Evolutionary conservation across 2,113 vertebrate genomes (phyloP).

Genomic region (Pionites leucogaster): DNA sequence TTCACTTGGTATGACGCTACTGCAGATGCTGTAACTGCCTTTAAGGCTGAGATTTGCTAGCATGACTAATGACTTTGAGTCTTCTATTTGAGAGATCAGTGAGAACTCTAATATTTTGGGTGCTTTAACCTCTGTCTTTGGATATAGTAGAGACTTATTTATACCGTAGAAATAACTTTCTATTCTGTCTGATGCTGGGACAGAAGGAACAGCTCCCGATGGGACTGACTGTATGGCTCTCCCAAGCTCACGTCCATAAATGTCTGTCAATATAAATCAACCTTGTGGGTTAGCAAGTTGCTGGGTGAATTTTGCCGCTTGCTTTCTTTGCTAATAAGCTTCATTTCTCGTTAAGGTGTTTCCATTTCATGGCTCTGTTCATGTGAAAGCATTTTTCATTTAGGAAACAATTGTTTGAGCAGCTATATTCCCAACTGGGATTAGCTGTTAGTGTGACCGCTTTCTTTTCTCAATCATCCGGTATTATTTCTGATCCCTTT

Average conservation of each 20-base stretch:
- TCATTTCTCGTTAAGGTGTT: slow-evolving; percentile 17
- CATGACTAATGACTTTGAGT: slow-evolving; percentile 16
- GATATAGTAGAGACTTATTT: neutral
- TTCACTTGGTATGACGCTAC: neutral
- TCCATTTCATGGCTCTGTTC: neutral
- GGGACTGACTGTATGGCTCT: neutral
- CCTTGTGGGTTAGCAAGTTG: neutral
- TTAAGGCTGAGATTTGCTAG: slow-evolving; percentile 11
- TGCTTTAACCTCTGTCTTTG: neutral
- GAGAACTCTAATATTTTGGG: neutral
- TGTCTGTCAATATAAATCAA: neutral
- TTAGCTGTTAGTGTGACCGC: neutral
- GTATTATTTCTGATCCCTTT: slow-evolving; percentile 33
- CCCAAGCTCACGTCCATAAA: neutral
- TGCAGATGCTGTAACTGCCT: neutral
- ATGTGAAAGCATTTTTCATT: neutral
- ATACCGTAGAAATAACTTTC: neutral
- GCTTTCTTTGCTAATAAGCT: slow-evolving; percentile 10
- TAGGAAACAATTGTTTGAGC: slow-evolving; percentile 30
- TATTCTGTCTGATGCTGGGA: neutral
- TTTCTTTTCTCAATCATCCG: slow-evolving; percentile 19
- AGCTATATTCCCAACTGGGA: neutral
- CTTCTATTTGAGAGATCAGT: neutral
- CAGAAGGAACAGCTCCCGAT: neutral
- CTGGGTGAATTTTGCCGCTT: neutral